phyloP scores from a whole-genome alignment of 2,888 invertebrate species.

The Monoplex corrugatus region DNA sequence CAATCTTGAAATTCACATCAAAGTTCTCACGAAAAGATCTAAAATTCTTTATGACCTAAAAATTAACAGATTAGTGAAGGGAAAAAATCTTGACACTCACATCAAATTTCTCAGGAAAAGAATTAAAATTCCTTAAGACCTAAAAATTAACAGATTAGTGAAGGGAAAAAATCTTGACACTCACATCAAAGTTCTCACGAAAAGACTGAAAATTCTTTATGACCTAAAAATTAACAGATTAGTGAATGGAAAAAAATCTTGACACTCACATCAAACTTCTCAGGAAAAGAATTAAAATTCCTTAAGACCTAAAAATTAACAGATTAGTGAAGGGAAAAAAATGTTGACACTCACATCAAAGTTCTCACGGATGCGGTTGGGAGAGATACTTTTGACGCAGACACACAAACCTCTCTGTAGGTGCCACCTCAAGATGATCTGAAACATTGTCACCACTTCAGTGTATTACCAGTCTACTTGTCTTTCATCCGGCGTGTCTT shows the following conservation, averaged over 20 bases:
- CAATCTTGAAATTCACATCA: background rate
- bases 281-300: too few species aligned
- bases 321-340: too few species aligned
- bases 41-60: background rate
- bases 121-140: too few species aligned
- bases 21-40: too few species aligned
- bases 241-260: too few species aligned
- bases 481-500: too few species aligned
- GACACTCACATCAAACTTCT: background rate
- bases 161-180: too few species aligned
- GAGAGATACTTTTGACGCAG: slow-evolving; percentile 45
- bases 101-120: too few species aligned
- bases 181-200: background rate
- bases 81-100: background rate
- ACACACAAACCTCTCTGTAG: slow-evolving; percentile 39
- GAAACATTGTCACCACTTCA: too few species aligned
- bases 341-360: slow-evolving; percentile 13
- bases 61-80: background rate
- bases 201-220: background rate
- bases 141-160: too few species aligned
- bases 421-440: slow-evolving; percentile 44
- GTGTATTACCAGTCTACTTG: too few species aligned
- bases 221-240: background rate
- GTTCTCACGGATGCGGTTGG: slow-evolving; percentile 40
- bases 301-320: too few species aligned